Base-by-base conservation (phyloP, 64 coral and sea anemone genomes). In the Montipora cactus region DNA sequence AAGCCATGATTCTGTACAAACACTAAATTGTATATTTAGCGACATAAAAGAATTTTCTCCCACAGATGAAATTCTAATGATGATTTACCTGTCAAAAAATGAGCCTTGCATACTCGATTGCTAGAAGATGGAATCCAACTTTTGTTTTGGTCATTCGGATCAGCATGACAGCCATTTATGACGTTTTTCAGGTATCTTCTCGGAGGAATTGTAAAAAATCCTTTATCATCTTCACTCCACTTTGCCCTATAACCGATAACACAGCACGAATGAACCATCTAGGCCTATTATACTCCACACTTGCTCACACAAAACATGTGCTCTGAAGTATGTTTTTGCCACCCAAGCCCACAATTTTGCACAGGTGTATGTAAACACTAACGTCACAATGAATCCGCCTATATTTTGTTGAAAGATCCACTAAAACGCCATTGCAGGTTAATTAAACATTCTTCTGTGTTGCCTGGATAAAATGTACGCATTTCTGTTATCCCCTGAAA, bases 11-110 rank as follows among this genome's bases (percentile, higher is more conserved):
- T 66, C 61, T 66, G 11, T 66, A 66, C 61, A 66, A 66, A 66
- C 61, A 66, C 61, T 66, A 66, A 66, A 66, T 13, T 66, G 61
- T 66, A 4, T 66, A 66, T 66, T 66, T 66, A 13, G 61, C 61
- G 15, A 66, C 61, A 66, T 66, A 66, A 66, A 66, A 66, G 61
- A 66, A 66, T 66, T 66, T 14, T 66, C 61, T 66, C 11, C 61
- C 61, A 66, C 61, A 66, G 61, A 66, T 66, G 61, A 66, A 66
- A 66, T 14, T 66, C 15, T 4, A 28, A 28, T 18, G 15, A 66
- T 14, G 61, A 66, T n/a, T 84, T 84, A 84, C 81, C 81, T 84
- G 81, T 84, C 44, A 84, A 16, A 13, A 84, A 84, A 84, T 84
- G 57, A 47, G n/a, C 1, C 67, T 84, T 84, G 81, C 81, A 84